Evolutionary conservation across 2,888 invertebrate species (phyloP), one percentile per base, ranked within the genome.

Genomic region (Diabrotica balteata): DNA sequence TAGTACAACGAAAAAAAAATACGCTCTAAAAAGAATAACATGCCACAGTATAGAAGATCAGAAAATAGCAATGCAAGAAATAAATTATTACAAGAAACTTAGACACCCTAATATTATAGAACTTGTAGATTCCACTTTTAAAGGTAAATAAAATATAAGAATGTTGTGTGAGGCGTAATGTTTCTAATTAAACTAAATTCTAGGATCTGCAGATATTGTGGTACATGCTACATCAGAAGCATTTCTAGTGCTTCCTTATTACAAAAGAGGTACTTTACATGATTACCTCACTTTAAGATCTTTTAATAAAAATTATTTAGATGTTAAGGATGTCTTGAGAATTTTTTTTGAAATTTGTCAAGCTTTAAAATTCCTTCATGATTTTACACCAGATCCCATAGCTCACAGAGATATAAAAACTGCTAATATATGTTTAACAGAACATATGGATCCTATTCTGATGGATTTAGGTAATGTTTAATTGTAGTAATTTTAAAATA

Each of bases 401-500:
- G 93, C 93, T 50, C 94, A 94, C 80, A 88, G 95, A 77, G 95
- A 96, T 83, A 82, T 96, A 50, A 96, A 96, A 84, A 93, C 95
- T 62, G 92, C 91, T 11, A 96, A 96, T 84, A 88, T 96, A 72
- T 89, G 95, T 76, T 82, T 95, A 43, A 88, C 88, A 22, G 90
- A 92, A 78, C 89, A 90, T 62, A 87, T 88, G 79, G 88, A 87
- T 60, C 91, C 94, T 1, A 85, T 95, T 61, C 87, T 96, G 70
- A 95, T 95, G 88, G 96, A 96, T 83, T 87, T 96, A 76, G 93
- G 93, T 84, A 82, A 63, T 9, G 32, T 44, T 11, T n/a, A 11
- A 42, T 44, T 32, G 42, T 10, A 47, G 10, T 47, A 5, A 7
- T 47, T 22, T 58, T 9, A 58, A 42, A 17, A 58, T 32, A 1